Evolutionary conservation across 2,888 invertebrate species (phyloP).

Genomic region (Polyommatus iphigenia): DNA sequence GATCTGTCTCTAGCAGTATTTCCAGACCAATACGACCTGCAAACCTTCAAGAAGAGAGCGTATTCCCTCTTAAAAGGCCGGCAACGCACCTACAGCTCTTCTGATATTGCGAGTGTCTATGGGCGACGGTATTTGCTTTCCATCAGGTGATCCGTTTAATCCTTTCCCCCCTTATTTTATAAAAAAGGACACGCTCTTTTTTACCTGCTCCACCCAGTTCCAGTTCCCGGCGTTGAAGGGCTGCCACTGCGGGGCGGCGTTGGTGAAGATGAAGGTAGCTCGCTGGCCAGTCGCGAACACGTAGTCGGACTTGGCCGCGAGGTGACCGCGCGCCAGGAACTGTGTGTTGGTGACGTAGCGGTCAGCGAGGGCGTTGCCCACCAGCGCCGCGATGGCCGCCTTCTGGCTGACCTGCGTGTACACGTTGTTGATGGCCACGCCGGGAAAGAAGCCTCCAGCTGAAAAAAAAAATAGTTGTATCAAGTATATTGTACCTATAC

Average conservation of each 20-base stretch:
- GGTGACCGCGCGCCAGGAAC: slow-evolving; percentile 76
- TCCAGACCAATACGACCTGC: too few relatives aligned
- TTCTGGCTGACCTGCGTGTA: slow-evolving; percentile 68
- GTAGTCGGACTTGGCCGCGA: slow-evolving; percentile 77
- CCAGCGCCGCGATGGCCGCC: slow-evolving; percentile 51
- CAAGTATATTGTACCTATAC: too few relatives aligned
- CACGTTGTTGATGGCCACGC: slow-evolving; percentile 58
- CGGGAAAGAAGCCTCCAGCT: slow-evolving; percentile 75
- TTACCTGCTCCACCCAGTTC: slow-evolving; percentile 60
- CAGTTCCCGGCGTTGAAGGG: slow-evolving; percentile 76
- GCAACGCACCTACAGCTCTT: too few relatives aligned
- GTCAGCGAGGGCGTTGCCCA: slow-evolving; percentile 59
- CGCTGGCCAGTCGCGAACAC: slow-evolving; percentile 74
- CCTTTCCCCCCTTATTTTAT: too few relatives aligned
- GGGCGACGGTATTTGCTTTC: too few relatives aligned
- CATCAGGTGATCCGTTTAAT: too few relatives aligned
- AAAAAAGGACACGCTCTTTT: too few relatives aligned
- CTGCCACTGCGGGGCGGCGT: slow-evolving; percentile 82
- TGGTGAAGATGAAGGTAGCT: slow-evolving; percentile 79
- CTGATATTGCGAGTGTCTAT: too few relatives aligned
- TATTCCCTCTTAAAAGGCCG: too few relatives aligned
- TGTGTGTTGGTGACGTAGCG: slow-evolving; percentile 69
- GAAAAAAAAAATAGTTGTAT: slow-evolving; percentile 37
- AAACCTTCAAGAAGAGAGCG: too few relatives aligned
- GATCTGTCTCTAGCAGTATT: too few relatives aligned